These are phyloP conservation scores for Psittacula derbiana DNA, from an alignment of 2,797 vertebrate species.

Conservation along the genomic window DNA sequence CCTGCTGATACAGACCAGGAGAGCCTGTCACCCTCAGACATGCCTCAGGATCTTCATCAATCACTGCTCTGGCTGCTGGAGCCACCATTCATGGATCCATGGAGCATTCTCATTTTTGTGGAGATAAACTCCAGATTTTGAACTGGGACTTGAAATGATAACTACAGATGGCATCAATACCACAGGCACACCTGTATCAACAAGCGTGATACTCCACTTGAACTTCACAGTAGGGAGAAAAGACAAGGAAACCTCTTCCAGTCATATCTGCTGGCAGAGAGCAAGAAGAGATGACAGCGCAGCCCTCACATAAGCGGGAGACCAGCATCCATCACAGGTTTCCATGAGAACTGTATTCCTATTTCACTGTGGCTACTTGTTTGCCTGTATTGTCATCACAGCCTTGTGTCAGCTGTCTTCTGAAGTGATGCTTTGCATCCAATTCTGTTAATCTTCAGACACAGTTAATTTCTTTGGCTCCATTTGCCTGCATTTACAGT, in stretches of 20 bases:
- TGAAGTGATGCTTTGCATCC: not conserved
- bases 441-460: not conserved
- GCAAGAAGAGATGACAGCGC: not conserved
- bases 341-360: not conserved
- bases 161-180: not conserved
- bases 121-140: not conserved
- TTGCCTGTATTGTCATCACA: not conserved
- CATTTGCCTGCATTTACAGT: not conserved
- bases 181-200: rapidly evolving
- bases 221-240: not conserved
- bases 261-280: not conserved
- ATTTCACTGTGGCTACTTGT: not conserved
- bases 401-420: not conserved
- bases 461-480: not conserved
- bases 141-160: not conserved
- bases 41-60: not conserved
- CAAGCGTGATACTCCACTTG: rapidly evolving
- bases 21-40: not conserved
- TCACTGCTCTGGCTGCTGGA: not conserved
- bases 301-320: not conserved
- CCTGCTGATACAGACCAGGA: not conserved
- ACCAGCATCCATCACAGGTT: not conserved
- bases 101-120: not conserved
- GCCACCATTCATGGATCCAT: not conserved
- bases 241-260: not conserved